Percentiles rank a stretch among this genome's conserved stretches.
Evolutionary conservation across 2,888 invertebrate species (phyloP).

Genomic region (Oeneis ivallda): DNA sequence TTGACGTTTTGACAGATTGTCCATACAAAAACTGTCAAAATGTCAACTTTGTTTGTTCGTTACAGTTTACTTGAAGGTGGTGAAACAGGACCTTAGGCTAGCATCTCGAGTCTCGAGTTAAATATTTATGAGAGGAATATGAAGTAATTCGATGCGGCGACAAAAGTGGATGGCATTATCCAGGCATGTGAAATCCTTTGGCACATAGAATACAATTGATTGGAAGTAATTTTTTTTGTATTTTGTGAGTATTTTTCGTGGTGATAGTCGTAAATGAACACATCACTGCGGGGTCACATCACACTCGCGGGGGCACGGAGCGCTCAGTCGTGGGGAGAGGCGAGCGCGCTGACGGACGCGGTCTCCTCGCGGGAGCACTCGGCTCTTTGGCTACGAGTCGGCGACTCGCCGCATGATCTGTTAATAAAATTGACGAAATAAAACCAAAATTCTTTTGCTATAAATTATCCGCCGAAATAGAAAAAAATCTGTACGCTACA

Average conservation of each 20-base stretch:
- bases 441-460: not conserved
- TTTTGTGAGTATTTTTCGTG: constrained; percentile 65
- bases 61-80: no score
- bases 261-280: constrained; percentile 60
- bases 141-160: not conserved
- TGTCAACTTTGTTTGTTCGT: no score
- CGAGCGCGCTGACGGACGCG: constrained; percentile 46
- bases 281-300: constrained; percentile 46
- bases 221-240: constrained; percentile 58
- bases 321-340: constrained; percentile 47
- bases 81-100: no score
- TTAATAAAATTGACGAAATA: not conserved
- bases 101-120: no score
- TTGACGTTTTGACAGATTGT: no score
- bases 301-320: constrained; percentile 24
- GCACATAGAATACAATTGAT: constrained; percentile 6
- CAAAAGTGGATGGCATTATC: no score
- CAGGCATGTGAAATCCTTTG: not conserved
- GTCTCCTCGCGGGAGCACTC: constrained; percentile 51
- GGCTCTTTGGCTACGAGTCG: constrained; percentile 47
- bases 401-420: constrained; percentile 58
- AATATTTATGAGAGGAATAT: no score
- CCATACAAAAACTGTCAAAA: no score
- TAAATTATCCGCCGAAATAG: no score
- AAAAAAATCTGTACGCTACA: no score